These are phyloP conservation scores for Eucera pruinosa DNA, from an alignment of 2,888 invertebrate species.

Conservation along the genomic window DNA sequence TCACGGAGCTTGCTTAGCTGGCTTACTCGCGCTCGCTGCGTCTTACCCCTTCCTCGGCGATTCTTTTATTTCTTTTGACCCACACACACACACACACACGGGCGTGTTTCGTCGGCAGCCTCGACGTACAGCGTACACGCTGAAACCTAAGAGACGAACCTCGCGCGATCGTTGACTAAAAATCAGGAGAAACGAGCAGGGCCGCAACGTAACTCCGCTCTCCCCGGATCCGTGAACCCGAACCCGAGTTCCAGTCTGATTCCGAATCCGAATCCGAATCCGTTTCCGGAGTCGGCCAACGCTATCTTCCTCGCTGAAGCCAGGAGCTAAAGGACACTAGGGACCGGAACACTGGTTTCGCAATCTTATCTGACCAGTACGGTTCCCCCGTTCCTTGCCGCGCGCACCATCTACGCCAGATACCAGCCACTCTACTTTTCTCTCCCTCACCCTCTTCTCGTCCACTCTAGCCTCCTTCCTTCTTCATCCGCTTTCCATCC, in stretches of 20 bases:
- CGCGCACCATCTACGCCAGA: conserved; percentile 60
- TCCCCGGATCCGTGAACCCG: conserved; percentile 74
- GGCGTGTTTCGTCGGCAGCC: not conserved
- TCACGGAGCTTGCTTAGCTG: conserved; percentile 74
- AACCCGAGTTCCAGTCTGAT: too few species aligned
- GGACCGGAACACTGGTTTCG: conserved; percentile 76
- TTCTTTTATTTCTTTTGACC: conserved; percentile 43
- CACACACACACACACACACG: not conserved
- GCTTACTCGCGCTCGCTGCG: conserved; percentile 66
- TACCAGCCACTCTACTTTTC: conserved; percentile 51
- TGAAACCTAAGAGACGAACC: conserved; percentile 49
- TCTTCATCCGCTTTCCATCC: conserved; percentile 27
- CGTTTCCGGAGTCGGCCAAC: conserved; percentile 71
- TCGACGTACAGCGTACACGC: conserved; percentile 26
- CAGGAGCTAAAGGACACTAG: conserved; percentile 80
- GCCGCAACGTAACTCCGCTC: conserved; percentile 71
- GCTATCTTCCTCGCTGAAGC: conserved; percentile 70
- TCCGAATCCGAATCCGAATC: conserved; percentile 74
- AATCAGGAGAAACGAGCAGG: conserved; percentile 75
- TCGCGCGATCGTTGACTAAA: conserved; percentile 73
- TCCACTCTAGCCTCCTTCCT: conserved; percentile 30
- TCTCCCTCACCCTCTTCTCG: conserved; percentile 25
- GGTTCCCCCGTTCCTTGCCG: conserved; percentile 58
- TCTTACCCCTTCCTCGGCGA: conserved; percentile 41
- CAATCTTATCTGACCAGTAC: conserved; percentile 77